phyloP scores from a whole-genome alignment of 2,888 invertebrate genomes.

The Rhopalosiphum nymphaeae region DNA sequence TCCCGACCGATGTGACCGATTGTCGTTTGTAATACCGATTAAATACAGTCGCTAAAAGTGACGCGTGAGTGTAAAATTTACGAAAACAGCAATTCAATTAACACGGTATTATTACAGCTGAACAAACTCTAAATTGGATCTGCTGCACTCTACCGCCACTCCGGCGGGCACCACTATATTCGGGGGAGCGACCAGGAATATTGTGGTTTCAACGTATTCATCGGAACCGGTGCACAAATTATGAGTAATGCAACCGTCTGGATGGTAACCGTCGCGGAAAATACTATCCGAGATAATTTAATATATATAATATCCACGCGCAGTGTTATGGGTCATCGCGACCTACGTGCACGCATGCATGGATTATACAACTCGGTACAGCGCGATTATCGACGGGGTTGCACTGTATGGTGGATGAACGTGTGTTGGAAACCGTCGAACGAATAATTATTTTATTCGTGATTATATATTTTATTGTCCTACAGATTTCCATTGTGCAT shows the following conservation, averaged over 20 bases:
- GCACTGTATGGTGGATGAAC: not conserved
- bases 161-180: not conserved
- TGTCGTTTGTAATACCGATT: not conserved
- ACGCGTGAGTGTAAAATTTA: not conserved
- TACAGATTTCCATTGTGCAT: not conserved
- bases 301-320: not conserved
- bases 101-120: not conserved
- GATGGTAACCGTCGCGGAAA: not conserved
- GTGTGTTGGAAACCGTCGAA: not conserved
- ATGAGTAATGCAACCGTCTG: not conserved
- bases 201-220: not conserved
- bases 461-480: not conserved
- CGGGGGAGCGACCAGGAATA: not conserved
- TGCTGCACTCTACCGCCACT: not conserved
- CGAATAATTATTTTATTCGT: too few species aligned
- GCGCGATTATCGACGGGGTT: not conserved
- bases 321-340: not conserved
- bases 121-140: conserved; percentile 2
- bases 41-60: not conserved
- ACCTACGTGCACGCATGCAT: not conserved
- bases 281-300: not conserved
- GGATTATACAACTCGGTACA: not conserved
- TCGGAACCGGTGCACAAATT: not conserved
- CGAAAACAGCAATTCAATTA: not conserved
- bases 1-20: not conserved